Evolutionary conservation across 2,113 vertebrate genomes (phyloP).

Genomic region (Hemiprocne comata): DNA sequence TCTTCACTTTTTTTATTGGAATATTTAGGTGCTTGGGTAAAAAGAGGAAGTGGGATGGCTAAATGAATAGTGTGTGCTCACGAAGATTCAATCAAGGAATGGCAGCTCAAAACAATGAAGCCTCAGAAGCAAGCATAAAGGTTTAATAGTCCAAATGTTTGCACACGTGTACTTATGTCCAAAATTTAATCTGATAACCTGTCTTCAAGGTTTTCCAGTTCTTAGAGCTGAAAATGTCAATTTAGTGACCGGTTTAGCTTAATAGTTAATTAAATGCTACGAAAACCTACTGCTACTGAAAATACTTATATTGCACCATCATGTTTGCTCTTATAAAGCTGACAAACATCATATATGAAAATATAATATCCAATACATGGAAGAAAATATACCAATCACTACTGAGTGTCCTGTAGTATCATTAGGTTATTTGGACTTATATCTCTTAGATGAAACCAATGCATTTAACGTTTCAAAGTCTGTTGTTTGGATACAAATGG

Average conservation of each 20-base stretch:
- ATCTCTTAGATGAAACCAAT: background rate
- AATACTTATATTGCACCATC: background rate
- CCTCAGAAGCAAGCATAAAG: constrained; percentile 56
- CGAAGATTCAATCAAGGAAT: constrained; percentile 53
- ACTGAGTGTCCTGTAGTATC: background rate
- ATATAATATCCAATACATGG: background rate
- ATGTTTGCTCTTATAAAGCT: background rate
- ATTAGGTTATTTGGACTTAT: background rate
- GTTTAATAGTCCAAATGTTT: constrained; percentile 59
- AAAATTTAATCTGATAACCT: constrained; percentile 58
- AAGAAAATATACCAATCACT: background rate
- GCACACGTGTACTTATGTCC: constrained; percentile 42
- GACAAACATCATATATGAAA: background rate
- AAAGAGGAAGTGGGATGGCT: constrained; percentile 63
- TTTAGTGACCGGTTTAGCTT: constrained; percentile 20
- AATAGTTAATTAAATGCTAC: background rate
- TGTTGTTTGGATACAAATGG: background rate
- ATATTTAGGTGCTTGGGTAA: constrained; percentile 54
- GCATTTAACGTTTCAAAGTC: background rate
- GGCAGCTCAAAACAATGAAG: constrained; percentile 56
- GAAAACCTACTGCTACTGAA: background rate
- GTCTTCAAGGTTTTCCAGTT: constrained; percentile 32
- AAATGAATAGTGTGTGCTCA: constrained; percentile 57
- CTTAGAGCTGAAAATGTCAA: constrained; percentile 14
- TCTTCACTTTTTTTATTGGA: constrained; percentile 68